phyloP scores from a whole-genome alignment of 2,113 vertebrate species.

The Albula glossodonta region DNA sequence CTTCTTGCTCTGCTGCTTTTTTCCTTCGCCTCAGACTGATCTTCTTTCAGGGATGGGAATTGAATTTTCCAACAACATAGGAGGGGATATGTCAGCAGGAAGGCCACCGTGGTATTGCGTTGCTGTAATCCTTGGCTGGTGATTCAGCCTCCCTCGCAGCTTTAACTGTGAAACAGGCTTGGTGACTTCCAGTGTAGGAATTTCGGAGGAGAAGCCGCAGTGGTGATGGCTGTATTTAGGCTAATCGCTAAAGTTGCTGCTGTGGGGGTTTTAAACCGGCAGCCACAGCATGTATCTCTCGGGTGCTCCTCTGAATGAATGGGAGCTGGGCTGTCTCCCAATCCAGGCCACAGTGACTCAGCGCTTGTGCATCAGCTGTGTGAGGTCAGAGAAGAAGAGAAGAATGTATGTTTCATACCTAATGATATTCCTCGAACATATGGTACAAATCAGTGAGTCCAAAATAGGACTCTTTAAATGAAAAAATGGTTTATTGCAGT shows the following conservation, averaged over 20 bases:
- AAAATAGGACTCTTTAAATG: background rate
- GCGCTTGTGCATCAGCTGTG: background rate
- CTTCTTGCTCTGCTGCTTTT: background rate
- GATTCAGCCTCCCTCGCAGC: background rate
- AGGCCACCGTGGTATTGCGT: background rate
- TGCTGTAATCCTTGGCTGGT: background rate
- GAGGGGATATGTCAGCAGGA: background rate
- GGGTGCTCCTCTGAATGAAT: background rate
- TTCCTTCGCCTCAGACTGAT: background rate
- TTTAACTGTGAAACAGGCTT: background rate
- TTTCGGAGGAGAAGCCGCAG: background rate
- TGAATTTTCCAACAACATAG: background rate
- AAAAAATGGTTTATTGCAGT: background rate
- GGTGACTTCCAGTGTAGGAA: background rate
- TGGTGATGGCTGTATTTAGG: background rate
- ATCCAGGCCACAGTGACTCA: background rate
- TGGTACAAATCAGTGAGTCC: background rate
- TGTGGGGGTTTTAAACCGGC: background rate
- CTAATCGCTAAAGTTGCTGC: background rate
- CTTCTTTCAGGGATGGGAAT: background rate
- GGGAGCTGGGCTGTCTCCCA: background rate
- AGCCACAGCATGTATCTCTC: background rate
- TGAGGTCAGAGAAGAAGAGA: slow-evolving; percentile 9
- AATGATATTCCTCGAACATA: background rate
- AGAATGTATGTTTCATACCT: background rate